Percentiles rank a stretch among this genome's conserved stretches.
These are phyloP conservation scores for Atta texana DNA, from an alignment of 1,140 invertebrate species.

Conservation along the genomic window DNA sequence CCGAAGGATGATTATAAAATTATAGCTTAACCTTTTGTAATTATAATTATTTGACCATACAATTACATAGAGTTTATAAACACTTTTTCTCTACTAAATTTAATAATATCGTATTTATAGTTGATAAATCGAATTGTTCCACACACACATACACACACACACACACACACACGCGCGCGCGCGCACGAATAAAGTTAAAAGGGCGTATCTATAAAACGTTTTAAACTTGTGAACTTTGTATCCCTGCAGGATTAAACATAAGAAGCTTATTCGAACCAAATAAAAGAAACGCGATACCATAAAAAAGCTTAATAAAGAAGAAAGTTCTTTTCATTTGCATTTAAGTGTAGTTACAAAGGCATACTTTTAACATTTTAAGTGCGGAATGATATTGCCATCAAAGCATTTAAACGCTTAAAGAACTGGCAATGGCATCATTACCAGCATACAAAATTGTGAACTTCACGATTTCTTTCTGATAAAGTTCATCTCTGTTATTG, in stretches of 20 bases:
- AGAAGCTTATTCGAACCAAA: not conserved
- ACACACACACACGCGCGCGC: no score
- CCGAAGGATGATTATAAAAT: no score
- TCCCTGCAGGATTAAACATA: not conserved
- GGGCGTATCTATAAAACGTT: not conserved
- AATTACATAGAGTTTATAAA: no score
- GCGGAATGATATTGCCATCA: conserved; percentile 13
- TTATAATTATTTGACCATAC: no score
- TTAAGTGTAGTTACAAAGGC: conserved; percentile 31
- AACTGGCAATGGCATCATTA: conserved; percentile 18
- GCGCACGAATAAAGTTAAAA: not conserved
- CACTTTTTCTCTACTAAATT: not conserved
- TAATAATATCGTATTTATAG: not conserved
- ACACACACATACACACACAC: no score
- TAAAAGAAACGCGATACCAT: not conserved
- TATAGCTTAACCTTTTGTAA: no score
- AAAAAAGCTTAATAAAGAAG: conserved; percentile 21
- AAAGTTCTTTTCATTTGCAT: conserved; percentile 48
- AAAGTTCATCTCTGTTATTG: not conserved
- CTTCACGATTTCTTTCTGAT: not conserved
- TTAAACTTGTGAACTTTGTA: not conserved
- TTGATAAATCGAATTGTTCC: not conserved
- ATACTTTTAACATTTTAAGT: conserved; percentile 31
- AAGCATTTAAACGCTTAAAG: conserved; percentile 14
- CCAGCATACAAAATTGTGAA: not conserved